Base-by-base conservation (phyloP, 1,140 invertebrate species). In the Drosophila subpulchrella region DNA sequence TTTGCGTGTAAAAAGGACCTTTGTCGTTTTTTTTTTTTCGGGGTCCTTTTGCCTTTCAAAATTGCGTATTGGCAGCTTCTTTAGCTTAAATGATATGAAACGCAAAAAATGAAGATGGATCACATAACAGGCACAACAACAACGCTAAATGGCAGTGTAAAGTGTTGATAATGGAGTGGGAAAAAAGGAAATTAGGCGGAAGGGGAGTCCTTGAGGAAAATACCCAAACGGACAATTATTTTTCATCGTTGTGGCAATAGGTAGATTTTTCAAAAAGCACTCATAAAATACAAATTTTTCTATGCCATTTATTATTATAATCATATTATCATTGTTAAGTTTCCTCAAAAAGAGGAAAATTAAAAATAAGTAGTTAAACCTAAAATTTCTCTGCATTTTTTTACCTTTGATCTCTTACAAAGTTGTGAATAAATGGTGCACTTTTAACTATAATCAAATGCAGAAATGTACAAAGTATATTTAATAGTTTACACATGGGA, bases 31-130 rank as follows among this genome's bases (percentile, higher is more conserved):
- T 56, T 71, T 34, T 46, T 46, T 17, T 24, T 13, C 15, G 44
- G 51, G 15, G 24, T 41, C 68, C 50, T 53, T 79, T 59, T 57
- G 36, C 56, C 63, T 41, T 51, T 48, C 36, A 54, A 66, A 55
- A 77, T 50, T 76, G 62, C 68, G 62, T 57, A 51, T 58, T 47
- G 63, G 61, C 81, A 48, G 54, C 54, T 48, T 62, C 41, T 71
- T 72, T 53, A 44, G 42, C 62, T 58, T 39, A 81, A 85, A 85
- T 86, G 70, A 75, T 67, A 62, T 59, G 73, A 75, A 75, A 75
- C 71, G 70, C 60, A 75, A 79, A 88, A 88, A 86, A 88, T 86
- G 75, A 88, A 88, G 82, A 86, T 86, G 83, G 82, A 86, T 86
- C 82, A 66, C 66, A 82, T 85, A 75, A 75, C 83, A 78, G 38